Base-by-base conservation (phyloP, 2,113 vertebrate species). In the Psittacula cyanocephala region DNA sequence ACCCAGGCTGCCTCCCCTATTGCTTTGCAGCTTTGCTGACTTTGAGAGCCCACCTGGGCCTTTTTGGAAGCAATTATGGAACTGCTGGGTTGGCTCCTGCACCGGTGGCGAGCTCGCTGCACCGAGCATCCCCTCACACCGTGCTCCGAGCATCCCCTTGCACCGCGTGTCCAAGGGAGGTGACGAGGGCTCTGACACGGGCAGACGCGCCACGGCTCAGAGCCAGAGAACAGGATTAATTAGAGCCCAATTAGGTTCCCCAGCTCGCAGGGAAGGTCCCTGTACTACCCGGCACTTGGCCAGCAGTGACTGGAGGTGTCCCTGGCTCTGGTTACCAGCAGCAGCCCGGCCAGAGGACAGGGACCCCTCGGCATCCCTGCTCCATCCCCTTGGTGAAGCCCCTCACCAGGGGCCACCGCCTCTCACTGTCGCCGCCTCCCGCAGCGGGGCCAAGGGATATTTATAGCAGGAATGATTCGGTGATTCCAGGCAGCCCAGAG, bases 11-110 rank as follows among this genome's bases (percentile, higher is more conserved):
- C 94, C 79, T 95, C 71, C 81, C 59, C 22, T 52, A 8, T 59
- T n/a, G 86, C 94, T 96, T 52, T 59, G 80, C 13, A 91, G 94
- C 89, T 70, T 17, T 2, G 1, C 84, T 65, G 91, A 91, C 87
- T 87, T 7, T 8, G 55, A 95, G 93, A 91, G 89, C 95, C 94
- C 94, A 95, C 92, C 96, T 95, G 96, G 93, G 91, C 86, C 77
- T 96, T 95, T 93, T 91, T 62, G 92, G 92, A 76, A 96, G 89
- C 87, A 78, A 94, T 93, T 88, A 77, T 2, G 27, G 89, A 55
- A 52, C 33, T 6, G 79, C 43, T 4, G 63, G 94, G 70, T 18
- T 24, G 65, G 69, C 93, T 92, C 86, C 91, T 7, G 46, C 18
- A 2, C 79, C 6, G 2, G 80, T 52, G 10, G 67, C 2, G 1